Base-by-base conservation (phyloP, 1,140 invertebrate genomes). In the Drosophila ambigua region DNA sequence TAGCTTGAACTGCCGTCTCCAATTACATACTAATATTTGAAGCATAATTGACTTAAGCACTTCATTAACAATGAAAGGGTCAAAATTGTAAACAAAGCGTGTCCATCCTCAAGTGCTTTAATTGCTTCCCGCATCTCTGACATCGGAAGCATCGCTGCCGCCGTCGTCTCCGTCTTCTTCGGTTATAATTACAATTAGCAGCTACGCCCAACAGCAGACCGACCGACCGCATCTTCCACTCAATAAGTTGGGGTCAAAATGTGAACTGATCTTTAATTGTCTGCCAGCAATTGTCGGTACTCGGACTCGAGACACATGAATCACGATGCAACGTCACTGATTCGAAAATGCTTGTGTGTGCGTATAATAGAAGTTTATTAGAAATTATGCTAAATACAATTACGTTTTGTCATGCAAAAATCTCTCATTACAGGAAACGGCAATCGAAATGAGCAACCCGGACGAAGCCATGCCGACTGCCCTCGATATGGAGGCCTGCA, bases 41-140 rank as follows among this genome's bases (percentile, higher is more conserved):
- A 28, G 16, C 43, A 49, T 67, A 75, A 75, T 75, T 75, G 72
- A 60, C 72, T 67, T 75, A 66, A 78, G 54, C 74, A 79, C 68
- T 78, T 57, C 61, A 63, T 78, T 79, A 79, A 78, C 72, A 54
- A 78, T 57, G 41, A 54, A 72, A 46, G 28, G 61, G 48, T 75
- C 72, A 76, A n/a, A 39, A 62, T 61, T 59, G 54, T 68, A 73
- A 78, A 61, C 46, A 72, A 57, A 73, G 75, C 71, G 75, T 83
- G 74, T 78, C 79, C 61, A 62, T 73, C 60, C 24, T 53, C 51
- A 85, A 80, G 73, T 80, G 82, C 62, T 59, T 65, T 85, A 87
- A 87, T 82, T 87, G 78, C 66, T 85, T 85, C 82, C 82, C 82
- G 82, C 82, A 82, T 85, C 78, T 87, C 74, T 75, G 74, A 85